phyloP scores from a whole-genome alignment of 1,140 invertebrate species.

The Drosophila simulans region DNA sequence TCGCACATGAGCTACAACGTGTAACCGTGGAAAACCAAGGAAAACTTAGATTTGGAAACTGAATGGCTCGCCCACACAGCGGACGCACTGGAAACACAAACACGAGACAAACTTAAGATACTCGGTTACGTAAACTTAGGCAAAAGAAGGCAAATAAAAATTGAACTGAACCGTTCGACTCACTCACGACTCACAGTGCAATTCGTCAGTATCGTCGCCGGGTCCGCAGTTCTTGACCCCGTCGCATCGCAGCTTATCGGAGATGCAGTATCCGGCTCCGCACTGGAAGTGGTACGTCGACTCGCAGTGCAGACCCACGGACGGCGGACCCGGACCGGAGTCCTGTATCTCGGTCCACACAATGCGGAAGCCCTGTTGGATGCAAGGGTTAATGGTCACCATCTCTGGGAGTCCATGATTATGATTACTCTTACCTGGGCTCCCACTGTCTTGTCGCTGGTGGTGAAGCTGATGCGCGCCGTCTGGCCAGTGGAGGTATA shows the following conservation, averaged over 20 bases:
- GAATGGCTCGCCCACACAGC: conserved; percentile 28
- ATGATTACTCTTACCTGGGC: conserved; percentile 80
- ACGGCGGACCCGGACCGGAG: conserved; percentile 83
- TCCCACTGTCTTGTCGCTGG: conserved; percentile 93
- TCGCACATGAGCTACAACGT: conserved; percentile 25
- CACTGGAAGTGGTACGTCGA: conserved; percentile 84
- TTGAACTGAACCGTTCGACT: conserved; percentile 85
- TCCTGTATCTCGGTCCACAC: conserved; percentile 94
- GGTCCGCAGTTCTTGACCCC: conserved; percentile 92
- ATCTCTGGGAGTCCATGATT: too few relatives aligned
- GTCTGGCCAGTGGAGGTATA: conserved; percentile 90
- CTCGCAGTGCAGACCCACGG: conserved; percentile 81
- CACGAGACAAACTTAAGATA: conserved; percentile 39
- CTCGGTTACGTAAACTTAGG: conserved; percentile 41
- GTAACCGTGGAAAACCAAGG: conserved; percentile 29
- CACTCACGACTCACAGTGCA: conserved; percentile 90
- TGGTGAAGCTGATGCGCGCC: conserved; percentile 89
- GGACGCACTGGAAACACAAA: conserved; percentile 69
- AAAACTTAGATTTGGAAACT: conserved; percentile 41
- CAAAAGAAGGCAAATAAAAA: conserved; percentile 76
- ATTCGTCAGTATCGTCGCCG: conserved; percentile 92
- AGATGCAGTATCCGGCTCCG: conserved; percentile 91
- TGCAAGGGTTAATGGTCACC: neutral
- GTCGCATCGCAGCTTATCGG: conserved; percentile 91
- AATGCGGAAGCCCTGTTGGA: conserved; percentile 91